Conservation (phyloP, 2,113 vertebrate species). For the Chloropsis hardwickii region DNA sequence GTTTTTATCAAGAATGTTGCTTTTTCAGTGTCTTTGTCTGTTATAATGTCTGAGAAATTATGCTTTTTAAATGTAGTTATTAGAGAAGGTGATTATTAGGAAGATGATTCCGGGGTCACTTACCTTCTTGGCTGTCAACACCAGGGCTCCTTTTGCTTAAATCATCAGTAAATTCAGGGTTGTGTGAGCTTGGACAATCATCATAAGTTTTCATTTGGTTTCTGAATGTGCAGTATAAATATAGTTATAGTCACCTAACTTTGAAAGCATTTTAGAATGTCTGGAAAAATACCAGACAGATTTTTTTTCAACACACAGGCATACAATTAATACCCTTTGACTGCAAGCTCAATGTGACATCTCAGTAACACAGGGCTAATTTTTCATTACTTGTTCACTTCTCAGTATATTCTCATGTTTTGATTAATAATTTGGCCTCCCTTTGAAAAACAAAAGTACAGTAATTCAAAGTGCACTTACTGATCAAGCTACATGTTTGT, state of each 20-base stretch:
- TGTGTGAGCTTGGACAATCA: neutral
- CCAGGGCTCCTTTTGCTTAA: neutral
- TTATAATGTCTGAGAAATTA: neutral
- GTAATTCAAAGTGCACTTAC: neutral
- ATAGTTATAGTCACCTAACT: neutral
- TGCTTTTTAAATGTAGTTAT: neutral
- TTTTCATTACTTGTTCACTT: neutral
- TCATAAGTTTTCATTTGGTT: neutral
- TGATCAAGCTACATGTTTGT: neutral
- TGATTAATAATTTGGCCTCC: neutral
- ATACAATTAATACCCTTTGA: neutral
- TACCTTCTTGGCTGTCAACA: neutral
- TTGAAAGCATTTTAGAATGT: neutral
- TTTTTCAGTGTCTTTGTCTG: neutral
- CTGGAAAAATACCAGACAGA: neutral
- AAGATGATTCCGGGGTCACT: neutral
- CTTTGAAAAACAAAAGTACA: neutral
- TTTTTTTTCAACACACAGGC: neutral
- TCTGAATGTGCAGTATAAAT: neutral
- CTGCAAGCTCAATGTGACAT: neutral
- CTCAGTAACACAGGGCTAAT: neutral
- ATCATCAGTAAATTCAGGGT: neutral
- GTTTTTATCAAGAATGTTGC: neutral
- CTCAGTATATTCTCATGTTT: neutral
- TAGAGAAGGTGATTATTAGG: neutral